Evolutionary conservation across 2,888 invertebrate genomes (phyloP).

Genomic region (Petrolisthes manimaculis): DNA sequence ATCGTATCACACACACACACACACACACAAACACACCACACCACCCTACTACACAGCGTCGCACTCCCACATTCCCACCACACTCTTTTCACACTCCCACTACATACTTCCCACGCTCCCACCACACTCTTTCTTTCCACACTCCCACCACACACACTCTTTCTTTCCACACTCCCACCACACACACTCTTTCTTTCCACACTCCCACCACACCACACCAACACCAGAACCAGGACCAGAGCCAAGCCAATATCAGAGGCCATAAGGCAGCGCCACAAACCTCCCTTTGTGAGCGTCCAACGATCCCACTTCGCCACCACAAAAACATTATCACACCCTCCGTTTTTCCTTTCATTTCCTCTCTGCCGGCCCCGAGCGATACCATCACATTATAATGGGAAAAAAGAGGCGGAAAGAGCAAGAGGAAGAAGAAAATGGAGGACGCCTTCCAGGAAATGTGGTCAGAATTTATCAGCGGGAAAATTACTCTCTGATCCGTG

Average conservation of each 20-base stretch:
- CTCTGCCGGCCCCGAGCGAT: conserved; percentile 51
- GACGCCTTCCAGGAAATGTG: conserved; percentile 58
- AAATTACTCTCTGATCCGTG: conserved; percentile 56
- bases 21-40: too few species aligned
- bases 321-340: conserved; percentile 64
- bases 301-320: conserved; percentile 59
- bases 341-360: conserved; percentile 64
- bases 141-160: neutral
- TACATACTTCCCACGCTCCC: too few species aligned
- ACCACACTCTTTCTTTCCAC: neutral
- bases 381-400: conserved; percentile 62
- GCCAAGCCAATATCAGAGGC: conserved; percentile 50
- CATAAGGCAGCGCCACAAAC: conserved; percentile 59
- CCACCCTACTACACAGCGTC: too few species aligned
- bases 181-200: neutral
- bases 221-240: neutral
- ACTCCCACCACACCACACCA: neutral
- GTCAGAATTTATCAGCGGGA: conserved; percentile 57
- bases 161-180: neutral
- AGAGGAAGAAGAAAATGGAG: conserved; percentile 63
- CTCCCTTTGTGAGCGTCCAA: conserved; percentile 53
- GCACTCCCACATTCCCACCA: neutral
- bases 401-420: conserved; percentile 63
- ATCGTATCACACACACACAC: too few species aligned
- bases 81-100: conserved; percentile 19